These are phyloP conservation scores for Lordiphosa collinella DNA, from an alignment of 1,140 invertebrate species.

Conservation along the genomic window DNA sequence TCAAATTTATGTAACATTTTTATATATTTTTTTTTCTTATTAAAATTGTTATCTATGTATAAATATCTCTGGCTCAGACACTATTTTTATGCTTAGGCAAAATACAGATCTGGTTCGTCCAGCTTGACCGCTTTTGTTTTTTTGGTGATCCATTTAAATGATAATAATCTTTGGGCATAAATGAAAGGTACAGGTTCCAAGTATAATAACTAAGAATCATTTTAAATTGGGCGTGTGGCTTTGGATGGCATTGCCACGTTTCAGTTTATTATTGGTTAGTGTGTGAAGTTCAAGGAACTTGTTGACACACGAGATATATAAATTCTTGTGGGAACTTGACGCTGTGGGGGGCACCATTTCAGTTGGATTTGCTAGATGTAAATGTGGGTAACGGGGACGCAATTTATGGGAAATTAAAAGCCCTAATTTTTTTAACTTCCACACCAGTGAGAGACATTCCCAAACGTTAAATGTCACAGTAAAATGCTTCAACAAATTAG, in stretches of 20 bases:
- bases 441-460: too few relatives aligned
- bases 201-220: constrained; percentile 8
- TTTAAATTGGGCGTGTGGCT: too few relatives aligned
- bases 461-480: too few relatives aligned
- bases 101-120: constrained; percentile 3
- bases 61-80: constrained; percentile 1
- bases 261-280: constrained; percentile 27
- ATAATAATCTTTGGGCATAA: constrained; percentile 10
- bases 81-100: constrained; percentile 6
- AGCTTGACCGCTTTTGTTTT: constrained; percentile 1
- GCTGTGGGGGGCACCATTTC: background rate
- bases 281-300: constrained; percentile 68
- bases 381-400: too few relatives aligned
- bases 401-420: too few relatives aligned
- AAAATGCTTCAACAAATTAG: too few relatives aligned
- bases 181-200: constrained; percentile 7
- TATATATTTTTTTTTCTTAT: constrained; percentile 18
- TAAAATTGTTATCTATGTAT: constrained; percentile 5
- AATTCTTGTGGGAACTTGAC: constrained; percentile 10
- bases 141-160: constrained; percentile 1
- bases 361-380: background rate
- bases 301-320: constrained; percentile 24
- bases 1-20: constrained; percentile 58
- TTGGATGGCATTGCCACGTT: constrained; percentile 16
- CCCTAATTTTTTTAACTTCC: too few relatives aligned